Evolutionary conservation across 2,797 vertebrate genomes (phyloP), one percentile per base, ranked within the genome.

Genomic region (Anguilla marmorata): DNA sequence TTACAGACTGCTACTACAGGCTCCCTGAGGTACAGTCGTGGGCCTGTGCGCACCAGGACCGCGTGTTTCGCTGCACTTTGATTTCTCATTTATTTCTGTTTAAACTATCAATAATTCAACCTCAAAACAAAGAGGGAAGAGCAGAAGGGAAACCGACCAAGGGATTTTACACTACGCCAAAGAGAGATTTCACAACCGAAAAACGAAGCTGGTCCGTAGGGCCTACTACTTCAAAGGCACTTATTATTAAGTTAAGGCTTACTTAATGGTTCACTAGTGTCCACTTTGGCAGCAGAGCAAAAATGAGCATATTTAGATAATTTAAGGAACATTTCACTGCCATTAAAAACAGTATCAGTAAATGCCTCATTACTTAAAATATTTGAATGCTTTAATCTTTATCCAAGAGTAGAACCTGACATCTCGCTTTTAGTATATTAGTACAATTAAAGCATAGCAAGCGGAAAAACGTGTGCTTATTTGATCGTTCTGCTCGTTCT

Each of bases 61-160:
- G 27, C 56, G 9, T 30, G 30, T 60, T 48, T 66, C 86, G 85
- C 89, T 88, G 89, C 89, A 90, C 90, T 94, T 92, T 93, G 93
- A 94, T 94, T 94, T 95, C 92, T 93, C 93, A 93, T 93, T 93
- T 92, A 92, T 91, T 92, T 91, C 91, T 83, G 91, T 92, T 92
- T 87, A 85, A 69, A 88, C 90, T 90, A 95, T 95, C 92, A 95
- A 95, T 95, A 93, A 95, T 95, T 94, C 91, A 95, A 90, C 89
- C 92, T 93, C 90, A 93, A 56, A 94, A 94, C 91, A 66, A 80
- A 33, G 33, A 85, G 30, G 5, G 80, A 63, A 58, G 60, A 84
- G 58, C 60, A 87, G 86, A 60, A 50, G 24, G 11, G 56, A 60
- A 84, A 16, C 50, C n/a, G 56, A 56, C 83, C 9, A 52, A 82